phyloP scores from a whole-genome alignment of 2,113 vertebrate genomes.

The Smithornis capensis region DNA sequence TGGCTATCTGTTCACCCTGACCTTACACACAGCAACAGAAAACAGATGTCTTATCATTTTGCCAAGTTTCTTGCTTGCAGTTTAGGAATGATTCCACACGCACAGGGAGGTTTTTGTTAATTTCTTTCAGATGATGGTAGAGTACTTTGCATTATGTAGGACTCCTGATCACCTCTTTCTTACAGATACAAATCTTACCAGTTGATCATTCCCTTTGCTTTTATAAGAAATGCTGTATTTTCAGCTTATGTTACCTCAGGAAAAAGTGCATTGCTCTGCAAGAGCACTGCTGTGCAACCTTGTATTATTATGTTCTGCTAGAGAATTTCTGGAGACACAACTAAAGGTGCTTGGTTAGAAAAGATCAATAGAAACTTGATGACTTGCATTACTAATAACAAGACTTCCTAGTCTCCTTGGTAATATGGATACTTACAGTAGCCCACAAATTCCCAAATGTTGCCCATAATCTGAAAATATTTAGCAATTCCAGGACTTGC shows the following conservation, averaged over 20 bases:
- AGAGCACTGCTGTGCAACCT: background rate
- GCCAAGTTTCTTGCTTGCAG: constrained; percentile 74
- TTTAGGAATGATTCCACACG: constrained; percentile 77
- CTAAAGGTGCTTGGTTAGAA: background rate
- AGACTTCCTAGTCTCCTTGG: background rate
- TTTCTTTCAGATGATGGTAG: constrained; percentile 78
- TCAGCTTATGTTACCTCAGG: constrained; percentile 34
- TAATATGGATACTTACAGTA: background rate
- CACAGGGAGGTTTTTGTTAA: constrained; percentile 76
- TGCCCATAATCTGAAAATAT: background rate
- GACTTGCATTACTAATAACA: background rate
- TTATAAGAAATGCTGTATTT: constrained; percentile 35
- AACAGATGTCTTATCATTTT: constrained; percentile 78
- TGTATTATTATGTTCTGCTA: background rate
- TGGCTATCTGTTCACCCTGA: constrained; percentile 73
- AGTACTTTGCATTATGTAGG: constrained; percentile 22
- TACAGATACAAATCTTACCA: constrained; percentile 39
- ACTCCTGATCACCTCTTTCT: constrained; percentile 41
- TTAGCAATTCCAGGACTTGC: background rate
- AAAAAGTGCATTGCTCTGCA: background rate
- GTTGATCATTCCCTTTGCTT: constrained; percentile 28
- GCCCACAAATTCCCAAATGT: background rate
- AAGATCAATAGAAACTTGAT: background rate
- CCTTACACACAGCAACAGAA: constrained; percentile 74
- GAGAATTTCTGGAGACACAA: background rate